Evolutionary conservation across 2,797 vertebrate genomes (phyloP).

Genomic region (Smutsia temminckii): DNA sequence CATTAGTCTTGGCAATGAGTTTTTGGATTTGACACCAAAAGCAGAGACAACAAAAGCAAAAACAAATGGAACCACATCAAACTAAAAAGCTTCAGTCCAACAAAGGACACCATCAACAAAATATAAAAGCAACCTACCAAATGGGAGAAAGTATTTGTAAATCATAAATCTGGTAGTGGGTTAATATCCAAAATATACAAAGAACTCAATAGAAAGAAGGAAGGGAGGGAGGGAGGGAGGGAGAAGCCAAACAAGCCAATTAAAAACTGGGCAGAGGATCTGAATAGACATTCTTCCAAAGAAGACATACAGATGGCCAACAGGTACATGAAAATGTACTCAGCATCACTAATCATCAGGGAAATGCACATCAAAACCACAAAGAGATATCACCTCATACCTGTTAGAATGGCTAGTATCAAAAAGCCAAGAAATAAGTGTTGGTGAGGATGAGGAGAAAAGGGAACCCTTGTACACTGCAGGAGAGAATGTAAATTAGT

Average conservation of each 20-base stretch:
- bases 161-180: not conserved
- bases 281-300: no score
- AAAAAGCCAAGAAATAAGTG: not conserved
- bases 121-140: not conserved
- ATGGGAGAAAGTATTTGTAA: not conserved
- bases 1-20: not conserved
- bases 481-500: not conserved
- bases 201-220: not conserved
- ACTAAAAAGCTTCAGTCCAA: not conserved
- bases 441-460: not conserved
- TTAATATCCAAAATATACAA: not conserved
- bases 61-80: not conserved
- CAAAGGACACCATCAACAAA: not conserved
- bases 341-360: not conserved
- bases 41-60: not conserved
- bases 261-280: no score
- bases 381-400: not conserved
- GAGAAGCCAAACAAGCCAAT: no score
- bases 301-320: not conserved
- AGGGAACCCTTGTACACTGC: not conserved
- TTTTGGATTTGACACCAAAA: not conserved
- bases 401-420: not conserved
- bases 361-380: not conserved
- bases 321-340: not conserved
- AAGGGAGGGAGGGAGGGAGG: no score